These are phyloP conservation scores for Phoenicopterus ruber DNA, from an alignment of 2,113 vertebrate species.

Conservation along the genomic window DNA sequence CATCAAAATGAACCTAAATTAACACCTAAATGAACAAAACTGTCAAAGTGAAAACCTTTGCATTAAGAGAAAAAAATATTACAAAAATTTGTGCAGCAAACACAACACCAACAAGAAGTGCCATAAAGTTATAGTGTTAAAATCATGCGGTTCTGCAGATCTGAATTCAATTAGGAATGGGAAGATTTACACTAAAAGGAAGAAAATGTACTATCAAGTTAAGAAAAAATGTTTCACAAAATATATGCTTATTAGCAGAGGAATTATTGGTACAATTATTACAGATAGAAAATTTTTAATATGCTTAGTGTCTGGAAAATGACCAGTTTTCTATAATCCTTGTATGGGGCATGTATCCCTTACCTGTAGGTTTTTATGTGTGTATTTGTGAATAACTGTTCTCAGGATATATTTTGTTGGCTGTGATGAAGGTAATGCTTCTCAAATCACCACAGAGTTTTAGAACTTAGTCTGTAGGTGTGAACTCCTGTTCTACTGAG, in stretches of 20 bases:
- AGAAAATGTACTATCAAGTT: neutral
- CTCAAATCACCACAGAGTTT: neutral
- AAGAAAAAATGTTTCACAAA: neutral
- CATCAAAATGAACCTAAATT: neutral
- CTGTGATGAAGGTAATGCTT: neutral
- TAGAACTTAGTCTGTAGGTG: neutral
- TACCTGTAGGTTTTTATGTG: neutral
- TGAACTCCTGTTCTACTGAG: neutral
- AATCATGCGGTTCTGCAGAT: neutral
- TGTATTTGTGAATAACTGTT: neutral
- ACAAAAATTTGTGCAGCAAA: neutral
- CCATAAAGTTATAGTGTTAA: neutral
- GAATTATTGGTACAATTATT: neutral
- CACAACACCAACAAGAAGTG: neutral
- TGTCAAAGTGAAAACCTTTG: neutral
- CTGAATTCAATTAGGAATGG: neutral
- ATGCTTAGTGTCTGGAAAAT: neutral
- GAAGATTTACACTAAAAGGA: neutral
- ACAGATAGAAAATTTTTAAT: neutral
- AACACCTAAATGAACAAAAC: neutral
- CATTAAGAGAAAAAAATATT: neutral
- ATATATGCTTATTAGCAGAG: neutral
- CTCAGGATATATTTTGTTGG: neutral
- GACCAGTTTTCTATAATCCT: accelerated
- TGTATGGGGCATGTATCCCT: neutral